phyloP scores from a whole-genome alignment of 2,888 invertebrate genomes.

The Craniophora ligustri region DNA sequence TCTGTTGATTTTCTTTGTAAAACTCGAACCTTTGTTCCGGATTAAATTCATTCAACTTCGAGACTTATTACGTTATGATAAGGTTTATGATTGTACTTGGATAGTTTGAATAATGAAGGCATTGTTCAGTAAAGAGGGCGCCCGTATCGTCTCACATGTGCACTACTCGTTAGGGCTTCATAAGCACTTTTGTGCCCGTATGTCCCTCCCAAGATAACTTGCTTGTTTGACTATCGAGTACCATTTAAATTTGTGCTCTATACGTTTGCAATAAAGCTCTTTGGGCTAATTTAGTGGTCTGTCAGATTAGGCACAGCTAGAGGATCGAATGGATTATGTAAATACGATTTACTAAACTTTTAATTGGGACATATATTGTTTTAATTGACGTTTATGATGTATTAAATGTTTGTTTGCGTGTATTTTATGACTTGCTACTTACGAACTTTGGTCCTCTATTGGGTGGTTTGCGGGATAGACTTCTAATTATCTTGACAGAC shows the following conservation, averaged over 20 bases:
- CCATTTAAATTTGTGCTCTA: slow-evolving; percentile 49
- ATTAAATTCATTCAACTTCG: slow-evolving; percentile 58
- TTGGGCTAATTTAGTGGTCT: slow-evolving; percentile 21
- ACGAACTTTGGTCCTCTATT: slow-evolving; percentile 5
- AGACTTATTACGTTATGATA: slow-evolving; percentile 64
- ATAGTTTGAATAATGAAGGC: slow-evolving; percentile 66
- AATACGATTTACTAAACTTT: slow-evolving; percentile 61
- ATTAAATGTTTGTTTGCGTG: slow-evolving; percentile 44
- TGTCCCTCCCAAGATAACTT: slow-evolving; percentile 57
- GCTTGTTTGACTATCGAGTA: slow-evolving; percentile 30
- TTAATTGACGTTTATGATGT: slow-evolving; percentile 61
- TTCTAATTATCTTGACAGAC: not conserved
- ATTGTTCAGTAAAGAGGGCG: slow-evolving; percentile 71
- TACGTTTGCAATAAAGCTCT: slow-evolving; percentile 29
- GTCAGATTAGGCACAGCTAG: slow-evolving; percentile 25
- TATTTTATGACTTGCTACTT: slow-evolving; percentile 28
- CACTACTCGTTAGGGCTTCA: slow-evolving; percentile 68
- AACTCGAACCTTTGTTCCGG: slow-evolving; percentile 64
- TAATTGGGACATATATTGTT: slow-evolving; percentile 63
- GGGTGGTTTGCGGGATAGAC: slow-evolving; percentile 2
- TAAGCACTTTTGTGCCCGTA: slow-evolving; percentile 70
- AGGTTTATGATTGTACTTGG: slow-evolving; percentile 63
- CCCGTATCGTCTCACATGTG: slow-evolving; percentile 76
- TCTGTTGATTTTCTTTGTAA: slow-evolving; percentile 82
- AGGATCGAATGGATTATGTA: slow-evolving; percentile 62